Evolutionary conservation across 1,140 invertebrate genomes (phyloP).

Genomic region (Vanessa atalanta): DNA sequence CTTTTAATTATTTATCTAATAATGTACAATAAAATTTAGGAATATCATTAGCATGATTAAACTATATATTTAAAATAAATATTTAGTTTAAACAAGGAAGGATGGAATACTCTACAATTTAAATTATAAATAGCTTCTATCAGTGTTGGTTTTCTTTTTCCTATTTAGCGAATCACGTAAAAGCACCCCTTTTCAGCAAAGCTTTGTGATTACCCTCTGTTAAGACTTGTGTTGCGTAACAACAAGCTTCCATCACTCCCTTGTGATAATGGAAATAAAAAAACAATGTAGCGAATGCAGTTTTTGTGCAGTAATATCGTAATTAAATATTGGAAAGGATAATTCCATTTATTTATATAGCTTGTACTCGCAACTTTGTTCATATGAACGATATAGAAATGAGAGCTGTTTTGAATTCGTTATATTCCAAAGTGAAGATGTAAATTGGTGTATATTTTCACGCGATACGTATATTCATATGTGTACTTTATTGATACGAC

Average conservation of each 20-base stretch:
- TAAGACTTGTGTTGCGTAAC: slow-evolving; percentile 12
- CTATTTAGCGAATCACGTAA: slow-evolving; percentile 14
- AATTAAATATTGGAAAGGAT: background rate
- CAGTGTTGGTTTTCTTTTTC: background rate
- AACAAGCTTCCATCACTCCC: slow-evolving; percentile 14
- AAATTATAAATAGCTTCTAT: background rate
- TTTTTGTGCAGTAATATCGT: background rate
- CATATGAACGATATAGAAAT: no score
- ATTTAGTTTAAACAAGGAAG: background rate
- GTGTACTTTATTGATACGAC: no score
- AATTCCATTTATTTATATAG: background rate
- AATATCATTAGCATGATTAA: no score
- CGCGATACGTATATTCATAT: no score
- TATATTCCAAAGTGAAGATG: no score
- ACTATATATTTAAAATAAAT: background rate
- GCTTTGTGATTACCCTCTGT: slow-evolving; percentile 19
- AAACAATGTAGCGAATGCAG: background rate
- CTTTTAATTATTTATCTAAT: no score
- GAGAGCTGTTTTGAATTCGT: no score
- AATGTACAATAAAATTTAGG: no score
- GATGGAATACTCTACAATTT: background rate
- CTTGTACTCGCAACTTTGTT: background rate
- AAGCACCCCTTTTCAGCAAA: slow-evolving; percentile 16
- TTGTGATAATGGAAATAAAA: background rate
- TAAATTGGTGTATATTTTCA: no score